Evolutionary conservation across 2,888 invertebrate genomes (phyloP), one percentile per base, ranked within the genome.

Genomic region (Unio pictorum): DNA sequence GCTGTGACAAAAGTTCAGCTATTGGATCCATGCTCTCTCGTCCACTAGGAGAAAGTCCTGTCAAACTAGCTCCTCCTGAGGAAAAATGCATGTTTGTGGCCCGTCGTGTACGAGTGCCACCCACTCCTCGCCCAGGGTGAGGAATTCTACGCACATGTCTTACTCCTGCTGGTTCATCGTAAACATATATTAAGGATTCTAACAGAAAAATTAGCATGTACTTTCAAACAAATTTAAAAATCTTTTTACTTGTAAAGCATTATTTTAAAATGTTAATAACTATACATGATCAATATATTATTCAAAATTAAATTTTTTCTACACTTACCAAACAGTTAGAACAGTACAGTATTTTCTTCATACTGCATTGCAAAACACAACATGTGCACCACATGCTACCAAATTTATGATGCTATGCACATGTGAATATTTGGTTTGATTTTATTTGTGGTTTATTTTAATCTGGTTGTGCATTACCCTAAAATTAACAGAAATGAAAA

Each of bases 21-120:
- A 98, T 98, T 73, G 98, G 98, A 92, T 98, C 98, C 89, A 97
- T 97, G 78, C 95, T 94, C 90, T 97, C 97, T 84, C 97, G 94
- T 87, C 95, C 95, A 86, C 94, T 96, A 82, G 97, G 96, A 85
- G 95, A 95, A 87, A 95, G 91, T 81, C 95, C 94, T 86, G 95
- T 94, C 86, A 96, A 93, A 7, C 86, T 75, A n/a, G 85, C 81
- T 75, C 95, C 95, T 75, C 95, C 95, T 83, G 95, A 94, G 83
- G 96, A 95, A 92, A 97, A 97, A 92, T 97, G 96, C 96, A 97
- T 97, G 91, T 97, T 97, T 55, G 78, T 75, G 85, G 95, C 94
- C 88, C 97, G 93, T 75, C 97, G 93, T 68, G 96, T 93, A 86
- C 97, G 93, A 73, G 93, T 93, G 60, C 93, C 93, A 77, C 93